Evolutionary conservation across 35 echinoderm and acorn worm species (phyloP).

Genomic region (Lytechinus variegatus): DNA sequence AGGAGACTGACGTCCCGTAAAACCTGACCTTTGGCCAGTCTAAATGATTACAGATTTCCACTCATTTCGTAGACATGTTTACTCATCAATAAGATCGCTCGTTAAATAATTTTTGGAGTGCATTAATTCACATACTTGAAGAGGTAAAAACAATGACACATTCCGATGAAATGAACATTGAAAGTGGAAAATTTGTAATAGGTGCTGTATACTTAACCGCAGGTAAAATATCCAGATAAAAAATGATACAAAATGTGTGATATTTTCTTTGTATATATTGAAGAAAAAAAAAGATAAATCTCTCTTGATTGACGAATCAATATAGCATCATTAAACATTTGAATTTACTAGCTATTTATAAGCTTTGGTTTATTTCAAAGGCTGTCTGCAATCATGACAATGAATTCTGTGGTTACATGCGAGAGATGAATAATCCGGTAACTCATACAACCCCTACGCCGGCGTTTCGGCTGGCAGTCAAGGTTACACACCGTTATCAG

Average conservation of each 20-base stretch:
- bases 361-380: not conserved
- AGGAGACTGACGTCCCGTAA: not conserved
- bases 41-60: not conserved
- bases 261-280: not conserved
- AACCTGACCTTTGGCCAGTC: not conserved
- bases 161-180: not conserved
- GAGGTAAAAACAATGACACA: not conserved
- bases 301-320: not conserved
- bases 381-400: not conserved
- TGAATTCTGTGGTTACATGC: not conserved
- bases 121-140: conserved; percentile 6
- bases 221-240: not conserved
- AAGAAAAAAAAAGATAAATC: not conserved
- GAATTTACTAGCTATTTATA: not conserved
- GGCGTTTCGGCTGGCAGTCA: not conserved
- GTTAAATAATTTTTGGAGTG: not conserved
- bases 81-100: not conserved
- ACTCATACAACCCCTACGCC: not conserved
- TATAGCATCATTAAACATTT: too few species aligned
- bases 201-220: not conserved
- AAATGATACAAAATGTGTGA: not conserved
- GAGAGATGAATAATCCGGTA: not conserved
- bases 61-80: not conserved
- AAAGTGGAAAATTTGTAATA: not conserved
- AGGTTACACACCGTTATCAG: not conserved